Percentiles rank a stretch among this genome's conserved stretches.
These are phyloP conservation scores for Arothron firmamentum DNA, from an alignment of 2,113 vertebrate genomes.

Conservation along the genomic window DNA sequence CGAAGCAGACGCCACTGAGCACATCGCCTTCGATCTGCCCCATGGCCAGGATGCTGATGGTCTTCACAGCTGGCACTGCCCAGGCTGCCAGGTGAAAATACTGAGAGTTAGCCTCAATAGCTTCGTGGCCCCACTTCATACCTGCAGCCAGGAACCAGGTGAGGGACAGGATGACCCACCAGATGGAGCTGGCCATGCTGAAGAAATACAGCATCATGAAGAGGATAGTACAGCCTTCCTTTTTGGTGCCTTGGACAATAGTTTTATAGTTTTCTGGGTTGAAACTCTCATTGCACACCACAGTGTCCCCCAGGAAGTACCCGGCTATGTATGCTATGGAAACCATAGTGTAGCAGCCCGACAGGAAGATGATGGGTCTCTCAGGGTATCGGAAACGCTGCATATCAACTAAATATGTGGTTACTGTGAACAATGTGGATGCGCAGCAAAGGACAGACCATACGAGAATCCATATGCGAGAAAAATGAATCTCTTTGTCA, in stretches of 20 bases:
- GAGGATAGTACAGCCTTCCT: slow-evolving; percentile 96
- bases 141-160: slow-evolving; percentile 97
- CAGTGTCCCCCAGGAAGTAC: slow-evolving; percentile 89
- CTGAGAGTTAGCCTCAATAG: slow-evolving; percentile 96
- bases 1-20: slow-evolving; percentile 93
- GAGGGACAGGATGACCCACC: slow-evolving; percentile 98
- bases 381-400: slow-evolving; percentile 96
- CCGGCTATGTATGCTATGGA: slow-evolving; percentile 96
- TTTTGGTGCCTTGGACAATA: slow-evolving; percentile 95
- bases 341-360: slow-evolving; percentile 97
- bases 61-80: slow-evolving; percentile 94
- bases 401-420: slow-evolving; percentile 97
- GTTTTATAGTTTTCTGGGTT: slow-evolving; percentile 86
- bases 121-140: slow-evolving; percentile 99
- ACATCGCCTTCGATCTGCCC: slow-evolving; percentile 95
- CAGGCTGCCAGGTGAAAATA: slow-evolving; percentile 97
- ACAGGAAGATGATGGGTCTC: slow-evolving; percentile 95
- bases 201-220: slow-evolving; percentile 99
- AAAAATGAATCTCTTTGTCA: slow-evolving; percentile 90
- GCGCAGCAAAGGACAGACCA: slow-evolving; percentile 95
- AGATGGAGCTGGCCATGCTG: slow-evolving; percentile 97
- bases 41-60: slow-evolving; percentile 95
- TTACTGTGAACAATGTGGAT: slow-evolving; percentile 94
- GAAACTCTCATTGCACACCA: slow-evolving; percentile 91
- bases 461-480: slow-evolving; percentile 93